Evolutionary conservation across 2,888 invertebrate genomes (phyloP), one percentile per base, ranked within the genome.

Genomic region (Sinelater perroti): DNA sequence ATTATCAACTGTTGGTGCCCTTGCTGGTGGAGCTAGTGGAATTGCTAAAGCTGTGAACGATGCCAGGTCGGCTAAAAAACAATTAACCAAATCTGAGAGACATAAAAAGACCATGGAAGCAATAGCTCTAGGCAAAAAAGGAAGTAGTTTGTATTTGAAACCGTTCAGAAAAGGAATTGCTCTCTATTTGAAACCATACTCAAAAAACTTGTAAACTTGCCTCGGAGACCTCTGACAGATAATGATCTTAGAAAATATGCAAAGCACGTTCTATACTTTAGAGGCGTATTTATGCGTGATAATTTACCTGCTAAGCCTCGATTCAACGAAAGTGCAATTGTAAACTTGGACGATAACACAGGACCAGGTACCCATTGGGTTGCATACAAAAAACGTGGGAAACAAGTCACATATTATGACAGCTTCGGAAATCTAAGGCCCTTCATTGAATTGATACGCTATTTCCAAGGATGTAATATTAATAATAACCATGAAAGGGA

Each of bases 311-410:
- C 30, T n/a, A 21, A 45, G n/a, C 21, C 20, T 21, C 45, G 31
- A 31, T 40, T 18, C 10, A 65, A 55, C 31, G 75, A 74, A 61
- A 67, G 67, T 45, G 69, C 56, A 2, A 59, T 71, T 24, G 44
- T 71, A 33, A 73, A 75, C 68, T 66, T 75, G 47, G 74, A 73
- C 64, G 46, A 46, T 30, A 60, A 40, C 36, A 24, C 17, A 5
- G 64, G 62, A 4, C 18, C 28, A 17, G 75, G 75, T n/a, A 71
- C 74, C 13, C 74, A 77, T 67, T 73, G 75, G 75, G 68, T 73
- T 63, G 67, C 71, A 42, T 76, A 73, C 61, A 67, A 59, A 18
- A 76, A 75, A 65, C 57, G 63, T 2, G 62, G 63, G 21, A 56
- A 69, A 38, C 33, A 66, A 20, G 63, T 71, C 14, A 60, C 67